Evolutionary conservation across 2,797 vertebrate genomes (phyloP).

Genomic region (Pagetopsis macropterus): DNA sequence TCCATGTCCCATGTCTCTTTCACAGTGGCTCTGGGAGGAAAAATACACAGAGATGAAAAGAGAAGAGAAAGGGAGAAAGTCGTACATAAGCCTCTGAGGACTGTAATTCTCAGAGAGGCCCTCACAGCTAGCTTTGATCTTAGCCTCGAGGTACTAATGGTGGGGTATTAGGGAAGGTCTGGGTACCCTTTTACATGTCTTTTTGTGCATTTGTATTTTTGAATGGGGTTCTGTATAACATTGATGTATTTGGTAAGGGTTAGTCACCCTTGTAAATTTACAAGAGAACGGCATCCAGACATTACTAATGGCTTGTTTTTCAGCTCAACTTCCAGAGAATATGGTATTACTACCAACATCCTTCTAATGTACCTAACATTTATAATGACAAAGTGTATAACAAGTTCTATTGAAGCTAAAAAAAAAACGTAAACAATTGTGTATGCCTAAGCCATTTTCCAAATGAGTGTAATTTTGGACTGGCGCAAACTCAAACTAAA

Average conservation of each 20-base stretch:
- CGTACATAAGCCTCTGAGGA: constrained; percentile 44
- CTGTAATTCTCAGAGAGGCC: constrained; percentile 48
- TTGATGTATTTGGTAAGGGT: constrained; percentile 38
- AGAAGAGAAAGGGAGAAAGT: constrained; percentile 45
- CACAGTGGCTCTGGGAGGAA: constrained; percentile 36
- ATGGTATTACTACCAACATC: constrained; percentile 17
- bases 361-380: constrained; percentile 19
- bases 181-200: constrained; percentile 49
- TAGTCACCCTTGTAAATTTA: constrained; percentile 46
- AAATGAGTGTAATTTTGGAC: constrained; percentile 17
- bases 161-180: constrained; percentile 50
- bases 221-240: constrained; percentile 37
- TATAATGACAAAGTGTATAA: constrained; percentile 21
- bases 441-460: background rate
- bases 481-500: constrained; percentile 7
- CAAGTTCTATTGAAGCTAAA: background rate
- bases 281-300: constrained; percentile 48
- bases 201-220: constrained; percentile 50
- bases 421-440: background rate
- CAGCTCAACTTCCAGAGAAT: constrained; percentile 36
- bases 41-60: constrained; percentile 44
- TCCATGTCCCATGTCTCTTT: constrained; percentile 53
- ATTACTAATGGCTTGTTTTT: constrained; percentile 56
- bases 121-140: constrained; percentile 70
- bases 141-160: constrained; percentile 67